Percentiles rank a stretch among this genome's conserved stretches.
Evolutionary conservation across 2,797 vertebrate genomes (phyloP).

Genomic region (Clarias platycephalus): DNA sequence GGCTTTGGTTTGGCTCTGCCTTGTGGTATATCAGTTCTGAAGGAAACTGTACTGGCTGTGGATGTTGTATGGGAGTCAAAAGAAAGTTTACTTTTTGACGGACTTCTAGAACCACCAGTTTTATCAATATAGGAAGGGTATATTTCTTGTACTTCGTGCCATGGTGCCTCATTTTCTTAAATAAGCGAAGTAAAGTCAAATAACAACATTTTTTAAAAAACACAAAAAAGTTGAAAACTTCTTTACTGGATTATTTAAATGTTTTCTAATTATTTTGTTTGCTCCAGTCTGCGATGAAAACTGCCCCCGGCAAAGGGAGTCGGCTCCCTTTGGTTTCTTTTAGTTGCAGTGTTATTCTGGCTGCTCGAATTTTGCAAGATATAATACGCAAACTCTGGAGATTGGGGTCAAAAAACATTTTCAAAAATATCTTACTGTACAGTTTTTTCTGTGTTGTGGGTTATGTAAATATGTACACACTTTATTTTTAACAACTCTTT

Average conservation of each 20-base stretch:
- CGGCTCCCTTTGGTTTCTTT: neutral
- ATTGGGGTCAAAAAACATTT: slow-evolving; percentile 2
- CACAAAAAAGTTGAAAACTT: neutral
- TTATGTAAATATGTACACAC: neutral
- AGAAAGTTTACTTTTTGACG: too few species aligned
- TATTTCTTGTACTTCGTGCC: too few species aligned
- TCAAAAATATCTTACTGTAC: neutral
- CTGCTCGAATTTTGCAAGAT: neutral
- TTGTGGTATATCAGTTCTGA: neutral
- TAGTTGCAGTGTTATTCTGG: neutral
- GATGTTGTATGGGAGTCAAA: neutral
- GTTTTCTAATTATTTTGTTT: neutral
- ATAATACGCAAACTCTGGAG: neutral
- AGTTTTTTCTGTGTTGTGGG: neutral
- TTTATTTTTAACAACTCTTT: neutral
- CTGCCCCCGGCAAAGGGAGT: neutral
- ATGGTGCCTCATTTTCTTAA: too few species aligned
- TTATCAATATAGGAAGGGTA: too few species aligned
- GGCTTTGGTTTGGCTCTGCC: neutral
- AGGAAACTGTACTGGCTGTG: neutral
- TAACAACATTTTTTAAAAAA: neutral
- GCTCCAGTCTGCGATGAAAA: neutral
- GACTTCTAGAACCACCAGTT: neutral
- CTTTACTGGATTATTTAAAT: neutral
- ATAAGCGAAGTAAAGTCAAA: neutral